Conservation (phyloP, 1,140 invertebrate species). For the Paraescarpia echinospica region DNA sequence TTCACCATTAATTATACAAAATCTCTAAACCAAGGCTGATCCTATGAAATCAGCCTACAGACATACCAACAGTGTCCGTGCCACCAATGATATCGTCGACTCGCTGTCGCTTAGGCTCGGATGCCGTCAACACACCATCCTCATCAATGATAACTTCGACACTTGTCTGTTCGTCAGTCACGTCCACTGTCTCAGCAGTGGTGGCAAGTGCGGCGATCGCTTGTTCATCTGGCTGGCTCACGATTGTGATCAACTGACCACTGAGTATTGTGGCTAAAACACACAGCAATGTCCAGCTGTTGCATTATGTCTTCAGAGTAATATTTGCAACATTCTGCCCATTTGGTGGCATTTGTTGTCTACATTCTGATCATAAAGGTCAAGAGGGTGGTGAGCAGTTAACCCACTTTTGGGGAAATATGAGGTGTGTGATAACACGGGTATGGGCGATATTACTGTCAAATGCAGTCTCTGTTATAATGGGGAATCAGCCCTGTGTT, state of each 20-base stretch:
- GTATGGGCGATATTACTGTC: no score
- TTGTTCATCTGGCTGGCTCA: slow-evolving; percentile 43
- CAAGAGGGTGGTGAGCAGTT: no score
- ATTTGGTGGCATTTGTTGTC: no score
- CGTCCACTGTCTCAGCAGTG: slow-evolving; percentile 42
- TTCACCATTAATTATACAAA: not conserved
- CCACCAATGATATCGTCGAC: not conserved
- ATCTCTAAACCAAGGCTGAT: not conserved
- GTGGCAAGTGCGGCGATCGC: slow-evolving; percentile 29
- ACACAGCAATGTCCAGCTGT: not conserved
- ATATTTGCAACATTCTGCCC: no score
- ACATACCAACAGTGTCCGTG: not conserved
- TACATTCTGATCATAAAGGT: no score
- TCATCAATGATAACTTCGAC: slow-evolving; percentile 5
- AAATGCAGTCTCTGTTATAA: no score
- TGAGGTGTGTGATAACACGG: no score
- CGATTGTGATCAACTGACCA: slow-evolving; percentile 43
- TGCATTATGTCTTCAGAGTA: not conserved
- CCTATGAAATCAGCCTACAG: not conserved
- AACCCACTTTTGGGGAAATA: no score
- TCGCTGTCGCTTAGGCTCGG: not conserved
- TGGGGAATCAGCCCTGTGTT: no score
- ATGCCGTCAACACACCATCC: not conserved
- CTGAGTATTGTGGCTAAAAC: slow-evolving; percentile 32
- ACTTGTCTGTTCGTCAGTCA: slow-evolving; percentile 28